phyloP scores from a whole-genome alignment of 2,888 invertebrate genomes.

The Ornithoptera alexandrae region DNA sequence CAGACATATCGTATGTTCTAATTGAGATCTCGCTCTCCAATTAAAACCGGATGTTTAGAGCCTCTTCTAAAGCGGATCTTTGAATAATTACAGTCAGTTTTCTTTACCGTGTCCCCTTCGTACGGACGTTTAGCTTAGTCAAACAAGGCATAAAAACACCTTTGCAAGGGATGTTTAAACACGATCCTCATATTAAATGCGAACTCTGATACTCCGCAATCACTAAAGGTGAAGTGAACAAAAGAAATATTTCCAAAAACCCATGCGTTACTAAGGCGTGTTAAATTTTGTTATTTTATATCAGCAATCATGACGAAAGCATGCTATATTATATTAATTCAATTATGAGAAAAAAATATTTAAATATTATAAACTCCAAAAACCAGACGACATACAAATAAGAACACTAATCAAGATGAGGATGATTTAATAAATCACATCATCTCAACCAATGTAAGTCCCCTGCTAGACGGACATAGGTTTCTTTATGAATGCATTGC shows the following conservation, averaged over 20 bases:
- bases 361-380: neutral
- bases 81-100: conserved; percentile 57
- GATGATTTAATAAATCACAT: no score
- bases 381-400: neutral
- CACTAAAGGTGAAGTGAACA: neutral
- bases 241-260: conserved; percentile 1
- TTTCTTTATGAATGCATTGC: no score
- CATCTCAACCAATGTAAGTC: no score
- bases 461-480: no score
- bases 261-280: neutral
- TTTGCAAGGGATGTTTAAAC: conserved; percentile 39
- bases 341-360: neutral
- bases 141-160: conserved; percentile 43
- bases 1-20: conserved; percentile 61
- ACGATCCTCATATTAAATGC: conserved; percentile 31
- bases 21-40: conserved; percentile 69
- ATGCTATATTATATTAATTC: neutral
- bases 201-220: conserved; percentile 16
- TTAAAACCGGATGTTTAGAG: conserved; percentile 70
- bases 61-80: conserved; percentile 50
- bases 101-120: conserved; percentile 44
- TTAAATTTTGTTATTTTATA: neutral
- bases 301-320: neutral
- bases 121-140: conserved; percentile 45
- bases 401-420: neutral